Evolutionary conservation across 2,113 vertebrate species (phyloP), one percentile per base, ranked within the genome.

Genomic region (Nipponia nippon): DNA sequence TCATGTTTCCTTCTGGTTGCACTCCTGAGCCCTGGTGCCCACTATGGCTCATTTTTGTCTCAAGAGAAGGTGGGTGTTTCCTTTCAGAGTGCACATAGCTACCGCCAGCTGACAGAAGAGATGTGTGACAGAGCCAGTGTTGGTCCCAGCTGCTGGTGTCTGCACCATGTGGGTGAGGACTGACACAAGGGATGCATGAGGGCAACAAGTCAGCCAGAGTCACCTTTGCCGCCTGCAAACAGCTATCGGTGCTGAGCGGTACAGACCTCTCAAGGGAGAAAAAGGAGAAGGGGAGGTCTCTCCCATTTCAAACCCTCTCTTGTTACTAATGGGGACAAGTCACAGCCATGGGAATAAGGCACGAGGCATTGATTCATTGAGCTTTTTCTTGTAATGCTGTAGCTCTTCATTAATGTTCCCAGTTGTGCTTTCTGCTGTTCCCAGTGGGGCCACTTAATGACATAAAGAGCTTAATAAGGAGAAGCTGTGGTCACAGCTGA

Each of bases 361-460:
- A 70, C 14, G 34, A 89, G 93, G 90, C 72, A 77, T 94, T 95
- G 93, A 95, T 95, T 93, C 98, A 95, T 95, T 96, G 96, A 93
- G 86, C 85, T 95, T 96, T 97, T 97, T 19, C 93, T 97, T 93
- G 90, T 49, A 90, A 93, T 81, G 93, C 93, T 92, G 97, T 97
- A 97, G 94, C 97, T 98, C 97, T 98, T 98, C 97, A 97, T 97
- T 98, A 97, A 94, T 95, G 78, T 23, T 92, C 46, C 92, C 44
- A 16, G 66, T 90, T 80, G 87, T 89, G 94, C 59, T 93, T 89
- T 89, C 91, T 87, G 46, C 83, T 83, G 69, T 69, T 56, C 92
- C 97, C 97, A 82, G 36, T 5, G 94, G 79, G 94, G 58, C 81
- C 44, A 84, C 92, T 97, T 96, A 85, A 83, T 79, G 90, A 94